These are phyloP conservation scores for Aurelia aurita DNA, from an alignment of 30 jellyfish, hydroid and myxozoan species.

Conservation along the genomic window DNA sequence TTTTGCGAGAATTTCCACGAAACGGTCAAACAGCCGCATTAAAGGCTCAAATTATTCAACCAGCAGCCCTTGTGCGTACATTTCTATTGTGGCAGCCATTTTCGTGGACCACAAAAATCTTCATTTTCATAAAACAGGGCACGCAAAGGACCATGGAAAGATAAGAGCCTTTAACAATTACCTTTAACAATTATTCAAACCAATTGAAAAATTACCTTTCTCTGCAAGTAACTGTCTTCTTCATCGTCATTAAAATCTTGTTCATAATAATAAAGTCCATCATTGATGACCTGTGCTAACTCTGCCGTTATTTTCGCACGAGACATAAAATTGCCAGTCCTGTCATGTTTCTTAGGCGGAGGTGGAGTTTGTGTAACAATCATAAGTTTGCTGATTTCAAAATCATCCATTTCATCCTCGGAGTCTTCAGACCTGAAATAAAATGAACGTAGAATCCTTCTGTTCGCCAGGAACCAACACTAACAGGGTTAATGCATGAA, in stretches of 20 bases:
- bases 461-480: too few relatives aligned
- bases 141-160: too few relatives aligned
- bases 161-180: too few relatives aligned
- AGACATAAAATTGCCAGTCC: conserved; percentile 87
- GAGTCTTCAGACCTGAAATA: conserved; percentile 91
- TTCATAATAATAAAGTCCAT: conserved; percentile 92
- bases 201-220: conserved; percentile 66
- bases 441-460: not conserved
- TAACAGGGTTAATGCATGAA: too few relatives aligned
- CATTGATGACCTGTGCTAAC: conserved; percentile 88
- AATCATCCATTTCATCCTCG: conserved; percentile 95
- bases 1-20: too few relatives aligned
- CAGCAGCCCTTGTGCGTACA: too few relatives aligned
- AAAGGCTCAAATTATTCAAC: too few relatives aligned
- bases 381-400: conserved; percentile 85
- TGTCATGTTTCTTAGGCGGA: conserved; percentile 94
- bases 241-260: conserved; percentile 91
- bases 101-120: too few relatives aligned
- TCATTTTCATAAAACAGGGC: too few relatives aligned
- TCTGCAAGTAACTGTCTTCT: conserved; percentile 84
- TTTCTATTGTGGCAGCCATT: too few relatives aligned
- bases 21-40: too few relatives aligned
- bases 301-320: conserved; percentile 95
- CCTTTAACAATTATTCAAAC: too few relatives aligned
- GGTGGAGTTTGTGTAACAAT: conserved; percentile 98